Evolutionary conservation across 2,888 invertebrate genomes (phyloP).

Genomic region (Xanthia togata): DNA sequence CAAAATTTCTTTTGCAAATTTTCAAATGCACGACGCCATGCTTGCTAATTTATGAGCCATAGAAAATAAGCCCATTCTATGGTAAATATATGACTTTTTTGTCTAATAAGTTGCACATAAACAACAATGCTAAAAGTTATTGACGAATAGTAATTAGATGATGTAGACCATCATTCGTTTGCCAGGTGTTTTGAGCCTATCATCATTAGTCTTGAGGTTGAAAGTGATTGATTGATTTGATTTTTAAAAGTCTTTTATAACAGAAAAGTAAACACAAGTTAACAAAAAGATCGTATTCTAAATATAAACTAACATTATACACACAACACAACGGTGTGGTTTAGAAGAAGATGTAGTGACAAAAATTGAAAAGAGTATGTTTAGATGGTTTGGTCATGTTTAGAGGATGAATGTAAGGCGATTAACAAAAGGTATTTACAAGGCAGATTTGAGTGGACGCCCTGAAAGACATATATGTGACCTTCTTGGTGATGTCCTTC

Average conservation of each 20-base stretch:
- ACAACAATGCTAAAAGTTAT: conserved; percentile 33
- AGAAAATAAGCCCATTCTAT: conserved; percentile 53
- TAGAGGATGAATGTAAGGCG: no score
- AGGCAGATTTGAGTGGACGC: no score
- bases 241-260: background rate
- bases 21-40: conserved; percentile 24
- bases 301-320: background rate
- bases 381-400: no score
- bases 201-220: conserved; percentile 8
- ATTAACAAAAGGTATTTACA: no score
- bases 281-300: background rate
- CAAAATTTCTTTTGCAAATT: conserved; percentile 40
- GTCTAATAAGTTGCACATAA: conserved; percentile 24
- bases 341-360: no score
- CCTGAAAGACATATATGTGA: no score
- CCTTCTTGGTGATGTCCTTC: no score
- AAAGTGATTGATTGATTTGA: background rate
- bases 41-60: conserved; percentile 48
- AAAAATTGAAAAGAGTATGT: no score
- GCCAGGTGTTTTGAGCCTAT: conserved; percentile 33
- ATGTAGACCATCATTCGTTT: conserved; percentile 31
- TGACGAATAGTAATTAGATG: conserved; percentile 35
- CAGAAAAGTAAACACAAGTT: background rate
- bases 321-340: no score
- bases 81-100: conserved; percentile 47